phyloP scores from a whole-genome alignment of 2,113 vertebrate species.

The Engraulis encrasicolus region DNA sequence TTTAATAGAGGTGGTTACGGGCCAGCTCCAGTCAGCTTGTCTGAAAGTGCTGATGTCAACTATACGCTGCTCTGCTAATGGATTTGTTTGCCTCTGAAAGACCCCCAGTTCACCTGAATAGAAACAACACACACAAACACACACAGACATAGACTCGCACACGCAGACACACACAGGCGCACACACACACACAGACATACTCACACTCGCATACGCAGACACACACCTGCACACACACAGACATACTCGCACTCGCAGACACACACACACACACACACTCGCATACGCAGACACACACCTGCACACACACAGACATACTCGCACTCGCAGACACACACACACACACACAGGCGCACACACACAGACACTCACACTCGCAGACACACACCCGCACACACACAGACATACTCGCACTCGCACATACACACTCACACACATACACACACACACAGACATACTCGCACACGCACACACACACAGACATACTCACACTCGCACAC shows the following conservation, averaged over 20 bases:
- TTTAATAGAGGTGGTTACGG: constrained; percentile 55
- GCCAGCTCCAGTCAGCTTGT: constrained; percentile 65
- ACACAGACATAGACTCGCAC: background rate
- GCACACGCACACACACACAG: no score
- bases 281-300: no score
- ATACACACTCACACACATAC: no score
- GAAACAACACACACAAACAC: background rate
- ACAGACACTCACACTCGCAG: no score
- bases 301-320: no score
- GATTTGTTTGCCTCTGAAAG: constrained; percentile 72
- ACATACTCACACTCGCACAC: no score
- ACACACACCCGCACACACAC: no score
- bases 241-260: background rate
- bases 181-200: background rate
- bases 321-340: no score
- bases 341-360: no score
- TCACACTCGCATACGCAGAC: background rate
- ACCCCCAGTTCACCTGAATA: constrained; percentile 14
- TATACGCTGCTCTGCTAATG: constrained; percentile 70
- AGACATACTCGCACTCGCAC: no score
- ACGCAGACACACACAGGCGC: background rate
- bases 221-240: background rate
- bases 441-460: no score
- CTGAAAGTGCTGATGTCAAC: constrained; percentile 71
- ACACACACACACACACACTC: constrained; percentile 5